Evolutionary conservation across 1,140 invertebrate genomes (phyloP).

Genomic region (Oedothorax gibbosus): DNA sequence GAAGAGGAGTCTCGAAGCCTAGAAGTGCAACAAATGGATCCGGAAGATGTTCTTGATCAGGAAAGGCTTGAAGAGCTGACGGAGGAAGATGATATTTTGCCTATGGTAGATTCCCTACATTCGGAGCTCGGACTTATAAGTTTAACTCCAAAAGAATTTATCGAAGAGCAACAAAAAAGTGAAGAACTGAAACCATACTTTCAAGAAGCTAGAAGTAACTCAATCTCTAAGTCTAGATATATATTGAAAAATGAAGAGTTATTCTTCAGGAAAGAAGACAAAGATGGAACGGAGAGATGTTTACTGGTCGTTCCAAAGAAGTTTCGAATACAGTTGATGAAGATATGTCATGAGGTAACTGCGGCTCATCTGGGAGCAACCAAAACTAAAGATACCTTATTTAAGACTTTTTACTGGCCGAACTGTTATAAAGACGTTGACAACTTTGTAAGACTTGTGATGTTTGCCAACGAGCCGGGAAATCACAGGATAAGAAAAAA

Average conservation of each 20-base stretch:
- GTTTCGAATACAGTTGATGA: not conserved
- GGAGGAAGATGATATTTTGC: not conserved
- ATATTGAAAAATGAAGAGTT: not conserved
- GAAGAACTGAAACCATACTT: not conserved
- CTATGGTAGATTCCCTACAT: too few species aligned
- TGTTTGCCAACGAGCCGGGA: not conserved
- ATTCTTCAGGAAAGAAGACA: not conserved
- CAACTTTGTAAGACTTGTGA: conserved; percentile 14
- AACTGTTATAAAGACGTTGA: conserved; percentile 12
- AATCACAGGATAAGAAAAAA: not conserved
- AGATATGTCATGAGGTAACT: not conserved
- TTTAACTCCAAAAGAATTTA: conserved; percentile 9
- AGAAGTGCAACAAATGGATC: too few species aligned
- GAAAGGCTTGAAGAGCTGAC: not conserved
- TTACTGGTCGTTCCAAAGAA: not conserved
- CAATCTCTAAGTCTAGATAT: not conserved
- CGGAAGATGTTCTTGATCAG: not conserved
- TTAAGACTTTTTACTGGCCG: conserved; percentile 1
- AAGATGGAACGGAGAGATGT: not conserved
- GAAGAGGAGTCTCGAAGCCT: too few species aligned
- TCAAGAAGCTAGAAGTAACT: not conserved
- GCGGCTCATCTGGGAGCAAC: not conserved
- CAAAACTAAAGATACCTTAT: not conserved
- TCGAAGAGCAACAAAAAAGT: not conserved
- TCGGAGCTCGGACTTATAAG: not conserved